phyloP scores from a whole-genome alignment of 2,797 vertebrate genomes.

The Enteromius radiatus region DNA sequence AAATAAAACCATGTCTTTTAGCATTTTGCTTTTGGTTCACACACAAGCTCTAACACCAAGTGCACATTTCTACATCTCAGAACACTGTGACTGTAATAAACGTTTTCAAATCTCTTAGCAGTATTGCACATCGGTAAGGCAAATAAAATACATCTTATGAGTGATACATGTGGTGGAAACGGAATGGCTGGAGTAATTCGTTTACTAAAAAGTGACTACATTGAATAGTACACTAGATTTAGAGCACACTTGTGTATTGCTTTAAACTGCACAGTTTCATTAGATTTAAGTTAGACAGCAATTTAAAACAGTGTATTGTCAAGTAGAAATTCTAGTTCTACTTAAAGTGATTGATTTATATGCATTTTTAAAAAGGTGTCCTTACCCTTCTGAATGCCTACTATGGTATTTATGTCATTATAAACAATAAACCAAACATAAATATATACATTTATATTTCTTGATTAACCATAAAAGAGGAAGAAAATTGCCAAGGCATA shows the following conservation, averaged over 20 bases:
- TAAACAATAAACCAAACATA: conserved; percentile 25
- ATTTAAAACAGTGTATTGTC: conserved; percentile 18
- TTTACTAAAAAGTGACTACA: conserved; percentile 6
- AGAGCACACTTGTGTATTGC: conserved; percentile 48
- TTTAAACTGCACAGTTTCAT: conserved; percentile 25
- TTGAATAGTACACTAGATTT: background rate
- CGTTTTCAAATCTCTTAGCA: conserved; percentile 39
- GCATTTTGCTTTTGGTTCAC: conserved; percentile 41
- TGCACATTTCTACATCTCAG: conserved; percentile 14
- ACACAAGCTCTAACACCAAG: conserved; percentile 37
- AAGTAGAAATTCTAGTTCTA: background rate
- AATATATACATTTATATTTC: background rate
- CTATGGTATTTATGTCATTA: background rate
- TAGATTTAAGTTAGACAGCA: background rate
- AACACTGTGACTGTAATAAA: conserved; percentile 22
- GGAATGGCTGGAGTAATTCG: background rate
- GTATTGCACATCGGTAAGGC: conserved; percentile 62
- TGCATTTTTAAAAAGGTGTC: background rate
- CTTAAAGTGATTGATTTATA: conserved; percentile 13
- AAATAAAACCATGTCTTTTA: conserved; percentile 17
- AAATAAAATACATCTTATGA: conserved; percentile 51
- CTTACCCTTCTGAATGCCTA: conserved; percentile 12
- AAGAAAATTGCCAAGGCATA: conserved; percentile 14
- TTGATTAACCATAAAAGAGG: conserved; percentile 23
- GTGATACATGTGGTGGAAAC: conserved; percentile 34